Evolutionary conservation across 2,113 vertebrate species (phyloP).

Genomic region (Dipodomys spectabilis): DNA sequence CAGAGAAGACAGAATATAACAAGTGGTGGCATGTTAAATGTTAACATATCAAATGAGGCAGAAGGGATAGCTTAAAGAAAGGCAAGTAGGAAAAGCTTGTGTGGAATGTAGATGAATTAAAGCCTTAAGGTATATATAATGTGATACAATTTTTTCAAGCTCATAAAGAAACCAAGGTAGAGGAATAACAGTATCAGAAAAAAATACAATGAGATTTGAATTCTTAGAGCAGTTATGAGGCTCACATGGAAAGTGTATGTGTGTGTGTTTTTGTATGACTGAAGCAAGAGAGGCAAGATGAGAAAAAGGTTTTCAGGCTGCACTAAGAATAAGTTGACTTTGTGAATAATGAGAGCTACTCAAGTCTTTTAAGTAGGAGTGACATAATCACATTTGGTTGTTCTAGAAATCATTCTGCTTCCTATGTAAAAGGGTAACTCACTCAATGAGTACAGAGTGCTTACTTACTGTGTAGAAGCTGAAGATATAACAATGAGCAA

Average conservation of each 20-base stretch:
- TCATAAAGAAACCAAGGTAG: neutral
- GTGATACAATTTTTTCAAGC: neutral
- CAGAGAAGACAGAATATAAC: neutral
- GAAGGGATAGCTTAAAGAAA: neutral
- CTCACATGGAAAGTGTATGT: neutral
- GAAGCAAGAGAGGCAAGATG: neutral
- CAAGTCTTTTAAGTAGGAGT: neutral
- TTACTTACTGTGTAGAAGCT: neutral
- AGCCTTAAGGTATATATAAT: neutral
- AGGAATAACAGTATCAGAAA: neutral
- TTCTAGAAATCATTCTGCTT: neutral
- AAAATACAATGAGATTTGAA: conserved; percentile 24
- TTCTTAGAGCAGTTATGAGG: neutral
- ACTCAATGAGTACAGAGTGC: neutral
- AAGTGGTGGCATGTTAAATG: neutral
- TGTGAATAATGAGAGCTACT: neutral
- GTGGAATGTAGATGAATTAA: neutral
- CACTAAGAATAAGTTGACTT: neutral
- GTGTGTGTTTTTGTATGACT: neutral
- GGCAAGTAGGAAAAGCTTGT: neutral
- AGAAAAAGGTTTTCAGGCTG: neutral
- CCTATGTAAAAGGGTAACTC: neutral
- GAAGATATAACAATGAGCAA: neutral
- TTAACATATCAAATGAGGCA: neutral
- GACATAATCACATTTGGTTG: neutral